Evolutionary conservation across 2,888 invertebrate genomes (phyloP).

Genomic region (Pammene aurita): DNA sequence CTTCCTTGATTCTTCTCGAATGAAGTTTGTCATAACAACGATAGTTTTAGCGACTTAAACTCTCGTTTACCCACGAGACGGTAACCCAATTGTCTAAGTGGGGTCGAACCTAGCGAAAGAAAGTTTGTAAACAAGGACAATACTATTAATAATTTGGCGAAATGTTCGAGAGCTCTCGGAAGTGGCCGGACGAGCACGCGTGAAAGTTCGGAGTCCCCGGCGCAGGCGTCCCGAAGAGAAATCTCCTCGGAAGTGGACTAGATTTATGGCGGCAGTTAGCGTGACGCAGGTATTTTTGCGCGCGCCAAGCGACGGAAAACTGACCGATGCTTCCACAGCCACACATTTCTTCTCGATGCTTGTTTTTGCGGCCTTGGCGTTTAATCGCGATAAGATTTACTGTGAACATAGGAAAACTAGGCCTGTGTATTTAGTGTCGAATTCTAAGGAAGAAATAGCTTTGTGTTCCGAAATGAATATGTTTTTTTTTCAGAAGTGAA

Average conservation of each 20-base stretch:
- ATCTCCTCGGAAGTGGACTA: constrained; percentile 72
- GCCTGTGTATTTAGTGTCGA: background rate
- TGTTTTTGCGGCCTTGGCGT: constrained; percentile 48
- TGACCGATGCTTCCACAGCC: constrained; percentile 63
- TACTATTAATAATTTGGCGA: constrained; percentile 56
- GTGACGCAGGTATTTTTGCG: constrained; percentile 74
- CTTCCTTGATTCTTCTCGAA: background rate
- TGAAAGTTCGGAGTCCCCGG: constrained; percentile 61
- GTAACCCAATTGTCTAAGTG: background rate
- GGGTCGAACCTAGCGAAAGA: background rate
- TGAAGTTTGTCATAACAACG: background rate
- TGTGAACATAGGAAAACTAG: constrained; percentile 5
- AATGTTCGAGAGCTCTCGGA: constrained; percentile 61
- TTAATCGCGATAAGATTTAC: constrained; percentile 36
- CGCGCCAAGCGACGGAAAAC: constrained; percentile 55
- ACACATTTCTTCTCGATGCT: constrained; percentile 49
- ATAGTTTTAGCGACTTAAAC: constrained; percentile 1
- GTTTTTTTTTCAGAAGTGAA: too few species aligned
- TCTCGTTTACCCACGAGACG: background rate
- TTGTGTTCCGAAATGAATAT: too few species aligned
- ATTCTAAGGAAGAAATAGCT: background rate
- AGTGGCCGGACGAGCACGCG: constrained; percentile 65
- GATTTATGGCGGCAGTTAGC: constrained; percentile 76
- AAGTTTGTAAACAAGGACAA: constrained; percentile 34
- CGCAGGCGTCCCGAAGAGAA: constrained; percentile 65